phyloP scores from a whole-genome alignment of 2,113 vertebrate species.

The Tor tambroides region DNA sequence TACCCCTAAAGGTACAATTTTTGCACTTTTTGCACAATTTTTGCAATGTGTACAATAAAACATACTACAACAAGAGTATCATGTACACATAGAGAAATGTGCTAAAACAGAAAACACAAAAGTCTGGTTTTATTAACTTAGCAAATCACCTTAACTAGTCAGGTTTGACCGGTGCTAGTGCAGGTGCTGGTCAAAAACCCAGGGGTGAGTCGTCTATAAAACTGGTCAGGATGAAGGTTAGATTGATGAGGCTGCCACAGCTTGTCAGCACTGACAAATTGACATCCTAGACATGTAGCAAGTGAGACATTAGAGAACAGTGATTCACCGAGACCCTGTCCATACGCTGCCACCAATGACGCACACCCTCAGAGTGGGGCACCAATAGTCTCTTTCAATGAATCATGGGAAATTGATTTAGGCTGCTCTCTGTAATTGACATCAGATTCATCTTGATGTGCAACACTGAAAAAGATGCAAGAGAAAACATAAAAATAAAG shows the following conservation, averaged over 20 bases:
- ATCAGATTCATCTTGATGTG: slow-evolving; percentile 72
- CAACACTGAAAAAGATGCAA: slow-evolving; percentile 66
- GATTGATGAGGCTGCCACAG: slow-evolving; percentile 70
- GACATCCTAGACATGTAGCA: slow-evolving; percentile 72
- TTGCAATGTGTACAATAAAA: no score
- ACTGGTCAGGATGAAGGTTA: slow-evolving; percentile 62
- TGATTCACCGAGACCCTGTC: slow-evolving; percentile 66
- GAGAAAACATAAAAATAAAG: slow-evolving; percentile 3
- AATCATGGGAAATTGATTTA: slow-evolving; percentile 74
- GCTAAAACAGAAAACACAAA: no score
- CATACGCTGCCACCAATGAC: slow-evolving; percentile 64
- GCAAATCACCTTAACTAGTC: no score
- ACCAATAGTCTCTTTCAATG: slow-evolving; percentile 45
- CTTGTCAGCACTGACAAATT: slow-evolving; percentile 75
- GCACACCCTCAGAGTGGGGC: slow-evolving; percentile 63
- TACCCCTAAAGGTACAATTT: no score
- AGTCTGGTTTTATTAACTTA: background rate
- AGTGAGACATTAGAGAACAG: slow-evolving; percentile 76
- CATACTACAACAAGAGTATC: no score
- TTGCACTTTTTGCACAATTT: no score
- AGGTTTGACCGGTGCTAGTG: background rate
- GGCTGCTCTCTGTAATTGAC: slow-evolving; percentile 64
- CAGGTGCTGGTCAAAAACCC: background rate
- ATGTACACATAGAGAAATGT: no score
- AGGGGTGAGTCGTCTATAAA: slow-evolving; percentile 23